phyloP scores from a whole-genome alignment of 2,888 invertebrate genomes.

The Lepidochitona cinerea region DNA sequence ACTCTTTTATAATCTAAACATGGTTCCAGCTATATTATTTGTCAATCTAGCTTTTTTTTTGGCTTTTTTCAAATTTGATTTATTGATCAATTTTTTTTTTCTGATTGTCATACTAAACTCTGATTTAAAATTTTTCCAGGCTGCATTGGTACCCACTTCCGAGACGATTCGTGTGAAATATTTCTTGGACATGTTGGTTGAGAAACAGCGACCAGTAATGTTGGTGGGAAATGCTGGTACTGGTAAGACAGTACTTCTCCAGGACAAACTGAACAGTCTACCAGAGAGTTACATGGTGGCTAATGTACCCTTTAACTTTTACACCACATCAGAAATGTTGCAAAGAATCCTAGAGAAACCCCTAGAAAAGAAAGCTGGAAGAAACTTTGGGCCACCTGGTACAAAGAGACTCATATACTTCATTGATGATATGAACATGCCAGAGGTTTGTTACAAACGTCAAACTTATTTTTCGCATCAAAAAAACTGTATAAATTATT shows the following conservation, averaged over 20 bases:
- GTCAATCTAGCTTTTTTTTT: too few relatives aligned
- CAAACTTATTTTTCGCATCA: too few relatives aligned
- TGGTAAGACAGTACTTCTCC: slow-evolving; percentile 94
- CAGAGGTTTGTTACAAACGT: too few relatives aligned
- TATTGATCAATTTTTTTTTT: too few relatives aligned
- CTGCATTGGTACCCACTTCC: slow-evolving; percentile 91
- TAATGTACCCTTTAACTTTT: slow-evolving; percentile 96
- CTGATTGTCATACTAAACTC: too few relatives aligned
- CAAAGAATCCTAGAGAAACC: slow-evolving; percentile 91
- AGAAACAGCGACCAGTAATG: slow-evolving; percentile 92
- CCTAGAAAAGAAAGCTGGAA: slow-evolving; percentile 95
- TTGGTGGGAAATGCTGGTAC: slow-evolving; percentile 93
- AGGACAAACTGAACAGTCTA: slow-evolving; percentile 84
- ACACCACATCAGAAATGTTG: slow-evolving; percentile 83
- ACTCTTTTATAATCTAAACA: too few relatives aligned
- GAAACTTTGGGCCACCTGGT: slow-evolving; percentile 96
- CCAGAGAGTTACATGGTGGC: slow-evolving; percentile 87
- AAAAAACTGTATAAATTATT: too few relatives aligned
- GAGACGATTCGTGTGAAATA: slow-evolving; percentile 92
- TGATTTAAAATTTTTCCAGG: too few relatives aligned
- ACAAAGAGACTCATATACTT: slow-evolving; percentile 94
- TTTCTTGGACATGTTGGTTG: slow-evolving; percentile 91
- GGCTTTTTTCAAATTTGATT: too few relatives aligned
- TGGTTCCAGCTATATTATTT: too few relatives aligned
- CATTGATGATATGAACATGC: slow-evolving; percentile 98